phyloP scores from a whole-genome alignment of 2,797 vertebrate genomes.

The Enteromius treurensis region DNA sequence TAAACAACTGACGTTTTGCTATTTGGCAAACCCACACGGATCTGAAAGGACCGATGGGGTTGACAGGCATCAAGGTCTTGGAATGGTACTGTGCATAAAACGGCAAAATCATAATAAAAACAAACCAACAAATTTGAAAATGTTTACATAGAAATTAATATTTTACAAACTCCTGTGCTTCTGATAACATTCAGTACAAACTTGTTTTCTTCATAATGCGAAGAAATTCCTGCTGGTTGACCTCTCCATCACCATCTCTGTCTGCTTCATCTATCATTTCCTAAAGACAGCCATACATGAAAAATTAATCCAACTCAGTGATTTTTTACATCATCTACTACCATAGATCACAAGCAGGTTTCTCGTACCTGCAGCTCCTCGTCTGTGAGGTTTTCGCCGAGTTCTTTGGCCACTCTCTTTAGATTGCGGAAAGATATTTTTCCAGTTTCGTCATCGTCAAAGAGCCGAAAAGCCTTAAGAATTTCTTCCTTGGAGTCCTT shows the following conservation, averaged over 20 bases:
- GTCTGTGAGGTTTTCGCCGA: constrained; percentile 93
- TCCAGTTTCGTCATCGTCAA: constrained; percentile 94
- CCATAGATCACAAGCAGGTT: neutral
- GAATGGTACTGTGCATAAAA: constrained; percentile 28
- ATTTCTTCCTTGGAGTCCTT: constrained; percentile 98
- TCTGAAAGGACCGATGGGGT: neutral
- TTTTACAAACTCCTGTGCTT: neutral
- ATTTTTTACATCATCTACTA: neutral
- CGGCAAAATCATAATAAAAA: neutral
- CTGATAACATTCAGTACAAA: constrained; percentile 80
- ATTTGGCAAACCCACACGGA: constrained; percentile 1
- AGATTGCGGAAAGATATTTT: constrained; percentile 94
- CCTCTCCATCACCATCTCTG: constrained; percentile 91
- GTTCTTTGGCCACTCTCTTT: constrained; percentile 90
- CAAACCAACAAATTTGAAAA: neutral
- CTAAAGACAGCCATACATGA: constrained; percentile 67
- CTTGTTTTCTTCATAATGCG: constrained; percentile 96
- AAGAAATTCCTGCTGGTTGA: constrained; percentile 93
- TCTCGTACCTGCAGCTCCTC: constrained; percentile 91
- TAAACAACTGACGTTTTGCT: constrained; percentile 27
- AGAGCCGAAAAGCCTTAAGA: constrained; percentile 93
- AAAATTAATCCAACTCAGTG: neutral
- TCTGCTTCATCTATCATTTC: constrained; percentile 97
- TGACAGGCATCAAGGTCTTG: constrained; percentile 13
- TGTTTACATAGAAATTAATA: neutral